A percentile compares a stretch with the other conserved stretches of the same genome.
Conservation (phyloP, 2,113 vertebrate genomes). For the Benthochromis sp. region DNA sequence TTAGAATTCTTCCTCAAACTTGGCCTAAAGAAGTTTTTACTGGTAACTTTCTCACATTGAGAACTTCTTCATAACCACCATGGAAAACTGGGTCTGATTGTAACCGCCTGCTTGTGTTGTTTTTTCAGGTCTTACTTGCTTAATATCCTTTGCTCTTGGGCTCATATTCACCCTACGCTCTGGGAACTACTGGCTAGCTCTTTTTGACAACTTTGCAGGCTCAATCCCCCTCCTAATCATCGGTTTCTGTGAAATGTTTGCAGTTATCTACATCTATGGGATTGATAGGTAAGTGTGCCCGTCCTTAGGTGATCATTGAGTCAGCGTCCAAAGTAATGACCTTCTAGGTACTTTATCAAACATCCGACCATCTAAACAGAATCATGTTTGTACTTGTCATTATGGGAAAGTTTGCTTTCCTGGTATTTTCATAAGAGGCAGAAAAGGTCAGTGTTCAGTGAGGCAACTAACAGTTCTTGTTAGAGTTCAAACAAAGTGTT, state of each 20-base stretch:
- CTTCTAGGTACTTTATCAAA: neutral
- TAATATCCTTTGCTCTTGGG: constrained; percentile 69
- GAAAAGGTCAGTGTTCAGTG: neutral
- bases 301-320: neutral
- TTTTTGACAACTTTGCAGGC: constrained; percentile 85
- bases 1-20: constrained; percentile 70
- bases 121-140: constrained; percentile 75
- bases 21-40: constrained; percentile 86
- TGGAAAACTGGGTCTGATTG: neutral
- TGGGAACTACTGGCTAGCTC: constrained; percentile 88
- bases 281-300: constrained; percentile 79
- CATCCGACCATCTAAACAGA: neutral
- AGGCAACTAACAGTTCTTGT: neutral
- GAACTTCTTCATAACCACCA: neutral
- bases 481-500: neutral
- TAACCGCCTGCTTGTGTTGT: neutral
- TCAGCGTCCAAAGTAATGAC: neutral
- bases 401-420: neutral
- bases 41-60: constrained; percentile 60
- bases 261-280: constrained; percentile 86
- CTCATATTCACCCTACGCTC: constrained; percentile 83
- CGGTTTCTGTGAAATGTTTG: constrained; percentile 87
- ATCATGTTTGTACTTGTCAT: neutral
- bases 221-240: constrained; percentile 89
- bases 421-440: neutral